These are phyloP conservation scores for Chloropsis cyanopogon DNA, from an alignment of 2,113 vertebrate genomes.

Conservation along the genomic window DNA sequence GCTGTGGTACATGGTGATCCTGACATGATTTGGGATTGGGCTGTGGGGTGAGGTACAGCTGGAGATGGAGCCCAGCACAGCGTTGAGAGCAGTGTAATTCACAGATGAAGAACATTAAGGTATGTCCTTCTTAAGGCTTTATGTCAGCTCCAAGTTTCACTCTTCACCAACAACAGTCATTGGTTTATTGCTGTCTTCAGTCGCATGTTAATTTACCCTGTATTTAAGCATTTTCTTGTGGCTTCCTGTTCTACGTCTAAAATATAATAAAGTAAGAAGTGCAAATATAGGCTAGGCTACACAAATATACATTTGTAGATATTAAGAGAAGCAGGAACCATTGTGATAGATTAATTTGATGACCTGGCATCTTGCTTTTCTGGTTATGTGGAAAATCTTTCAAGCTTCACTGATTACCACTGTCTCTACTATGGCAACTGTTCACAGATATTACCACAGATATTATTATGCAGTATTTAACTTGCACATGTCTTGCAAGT, in stretches of 20 bases:
- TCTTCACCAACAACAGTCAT: not conserved
- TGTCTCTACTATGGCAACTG: not conserved
- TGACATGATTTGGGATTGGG: no score
- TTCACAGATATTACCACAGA: not conserved
- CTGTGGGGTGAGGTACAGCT: no score
- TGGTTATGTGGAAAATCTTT: not conserved
- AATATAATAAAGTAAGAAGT: not conserved
- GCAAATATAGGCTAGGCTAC: not conserved
- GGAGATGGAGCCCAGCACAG: no score
- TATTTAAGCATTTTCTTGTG: not conserved
- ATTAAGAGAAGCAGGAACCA: not conserved
- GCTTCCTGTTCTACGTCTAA: not conserved
- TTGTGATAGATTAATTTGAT: not conserved
- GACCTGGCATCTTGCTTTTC: not conserved
- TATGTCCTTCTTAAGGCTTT: not conserved
- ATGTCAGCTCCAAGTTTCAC: not conserved
- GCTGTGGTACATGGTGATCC: no score
- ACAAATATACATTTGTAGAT: not conserved
- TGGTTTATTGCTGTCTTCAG: not conserved
- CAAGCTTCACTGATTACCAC: not conserved
- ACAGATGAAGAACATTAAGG: not conserved
- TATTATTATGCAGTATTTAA: not conserved
- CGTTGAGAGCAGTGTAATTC: not conserved
- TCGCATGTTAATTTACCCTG: not conserved
- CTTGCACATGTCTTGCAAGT: not conserved